These are phyloP conservation scores for Cerastis rubricosa DNA, from an alignment of 2,888 invertebrate genomes.

Conservation along the genomic window DNA sequence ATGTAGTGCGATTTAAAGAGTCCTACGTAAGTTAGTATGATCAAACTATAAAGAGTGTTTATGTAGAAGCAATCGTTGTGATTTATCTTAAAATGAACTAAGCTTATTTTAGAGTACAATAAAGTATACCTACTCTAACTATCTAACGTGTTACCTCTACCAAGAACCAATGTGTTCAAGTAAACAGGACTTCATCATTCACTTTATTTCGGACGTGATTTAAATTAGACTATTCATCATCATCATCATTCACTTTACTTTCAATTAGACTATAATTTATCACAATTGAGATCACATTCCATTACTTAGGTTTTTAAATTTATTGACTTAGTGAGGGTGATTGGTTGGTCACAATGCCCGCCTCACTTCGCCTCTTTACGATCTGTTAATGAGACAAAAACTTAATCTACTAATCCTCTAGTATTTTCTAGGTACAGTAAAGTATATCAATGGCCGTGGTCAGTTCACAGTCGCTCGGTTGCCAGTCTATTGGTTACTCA, in stretches of 20 bases:
- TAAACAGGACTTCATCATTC: background rate
- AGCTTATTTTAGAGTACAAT: background rate
- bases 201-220: background rate
- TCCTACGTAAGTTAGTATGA: constrained; percentile 3
- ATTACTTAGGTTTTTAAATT: too few species aligned
- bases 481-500: constrained; percentile 79
- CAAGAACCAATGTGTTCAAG: background rate
- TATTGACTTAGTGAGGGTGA: background rate
- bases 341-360: too few species aligned
- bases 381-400: background rate
- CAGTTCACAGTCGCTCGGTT: constrained; percentile 77
- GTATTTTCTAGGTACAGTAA: background rate
- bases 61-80: background rate
- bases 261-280: background rate
- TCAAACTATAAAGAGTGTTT: background rate
- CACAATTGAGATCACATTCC: background rate
- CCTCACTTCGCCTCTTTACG: background rate
- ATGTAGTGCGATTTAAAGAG: constrained; percentile 37
- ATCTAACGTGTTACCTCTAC: background rate
- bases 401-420: background rate
- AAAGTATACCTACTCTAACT: background rate
- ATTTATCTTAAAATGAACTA: background rate
- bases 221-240: too few species aligned
- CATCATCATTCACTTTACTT: too few species aligned
- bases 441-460: constrained; percentile 6